A percentile compares a stretch with the other conserved stretches of the same genome.
Conservation (phyloP, 2,113 vertebrate genomes). For the Laterallus jamaicensis region DNA sequence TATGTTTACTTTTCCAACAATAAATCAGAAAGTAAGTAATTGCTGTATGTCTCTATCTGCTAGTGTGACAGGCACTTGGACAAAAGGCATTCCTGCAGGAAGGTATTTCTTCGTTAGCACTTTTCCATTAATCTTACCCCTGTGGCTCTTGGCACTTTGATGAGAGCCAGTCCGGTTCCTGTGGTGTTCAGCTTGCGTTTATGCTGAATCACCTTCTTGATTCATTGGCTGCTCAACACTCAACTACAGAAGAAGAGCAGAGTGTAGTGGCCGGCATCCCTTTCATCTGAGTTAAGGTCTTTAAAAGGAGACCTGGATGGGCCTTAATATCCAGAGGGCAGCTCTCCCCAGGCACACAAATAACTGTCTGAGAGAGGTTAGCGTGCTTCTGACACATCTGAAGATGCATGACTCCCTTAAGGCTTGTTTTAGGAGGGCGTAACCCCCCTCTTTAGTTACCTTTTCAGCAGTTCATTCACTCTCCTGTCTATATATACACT, state of each 20-base stretch:
- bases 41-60: not conserved
- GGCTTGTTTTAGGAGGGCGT: not conserved
- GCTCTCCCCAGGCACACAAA: not conserved
- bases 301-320: slow-evolving; percentile 15
- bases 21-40: not conserved
- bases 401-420: accelerated
- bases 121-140: slow-evolving; percentile 33
- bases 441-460: not conserved
- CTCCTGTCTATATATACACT: not conserved
- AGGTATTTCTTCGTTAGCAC: slow-evolving; percentile 34
- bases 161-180: not conserved
- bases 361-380: not conserved
- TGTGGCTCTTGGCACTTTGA: slow-evolving; percentile 22
- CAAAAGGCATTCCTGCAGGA: not conserved
- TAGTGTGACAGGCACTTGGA: not conserved
- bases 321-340: not conserved
- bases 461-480: not conserved
- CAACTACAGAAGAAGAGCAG: not conserved
- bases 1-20: not conserved
- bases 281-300: slow-evolving; percentile 28
- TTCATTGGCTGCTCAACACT: slow-evolving; percentile 23
- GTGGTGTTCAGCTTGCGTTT: not conserved
- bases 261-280: not conserved
- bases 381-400: not conserved
- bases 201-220: slow-evolving; percentile 38